A percentile compares a stretch with the other conserved stretches of the same genome.
phyloP scores from a whole-genome alignment of 2,888 invertebrate genomes.

The Drosophila atripex region DNA sequence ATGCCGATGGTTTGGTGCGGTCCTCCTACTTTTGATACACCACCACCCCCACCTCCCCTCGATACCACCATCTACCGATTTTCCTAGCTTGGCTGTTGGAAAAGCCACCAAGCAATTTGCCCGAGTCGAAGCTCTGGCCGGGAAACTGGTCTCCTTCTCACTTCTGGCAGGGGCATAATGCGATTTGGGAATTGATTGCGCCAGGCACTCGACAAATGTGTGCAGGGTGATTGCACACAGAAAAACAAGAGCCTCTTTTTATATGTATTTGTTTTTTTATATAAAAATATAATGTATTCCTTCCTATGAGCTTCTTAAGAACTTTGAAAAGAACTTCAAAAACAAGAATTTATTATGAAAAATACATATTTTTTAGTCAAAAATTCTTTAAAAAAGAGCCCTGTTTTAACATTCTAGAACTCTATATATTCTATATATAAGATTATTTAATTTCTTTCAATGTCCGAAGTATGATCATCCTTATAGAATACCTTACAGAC shows the following conservation, averaged over 20 bases:
- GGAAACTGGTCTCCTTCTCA: constrained; percentile 15
- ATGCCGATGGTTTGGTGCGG: constrained; percentile 28
- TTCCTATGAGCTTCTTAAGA: too few species aligned
- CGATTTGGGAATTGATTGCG: constrained; percentile 78
- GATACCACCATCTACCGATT: not conserved
- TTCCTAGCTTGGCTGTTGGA: constrained; percentile 2
- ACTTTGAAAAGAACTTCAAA: too few species aligned
- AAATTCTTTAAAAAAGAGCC: too few species aligned
- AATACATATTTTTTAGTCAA: too few species aligned
- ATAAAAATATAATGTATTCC: too few species aligned
- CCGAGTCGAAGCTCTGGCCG: constrained; percentile 36
- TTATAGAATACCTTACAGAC: too few species aligned
- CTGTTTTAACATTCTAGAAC: too few species aligned
- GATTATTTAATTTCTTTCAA: too few species aligned
- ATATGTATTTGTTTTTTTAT: not conserved
- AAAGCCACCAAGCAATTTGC: constrained; percentile 71
- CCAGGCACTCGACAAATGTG: constrained; percentile 60
- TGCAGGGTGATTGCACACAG: constrained; percentile 21
- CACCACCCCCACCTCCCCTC: constrained; percentile 1
- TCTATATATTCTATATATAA: too few species aligned
- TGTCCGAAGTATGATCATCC: too few species aligned
- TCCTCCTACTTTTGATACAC: constrained; percentile 5
- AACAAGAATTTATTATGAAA: too few species aligned
- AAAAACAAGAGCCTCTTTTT: not conserved
- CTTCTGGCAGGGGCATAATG: constrained; percentile 63